Evolutionary conservation across 2,113 vertebrate species (phyloP), one percentile per base, ranked within the genome.

Genomic region (Mola mola): DNA sequence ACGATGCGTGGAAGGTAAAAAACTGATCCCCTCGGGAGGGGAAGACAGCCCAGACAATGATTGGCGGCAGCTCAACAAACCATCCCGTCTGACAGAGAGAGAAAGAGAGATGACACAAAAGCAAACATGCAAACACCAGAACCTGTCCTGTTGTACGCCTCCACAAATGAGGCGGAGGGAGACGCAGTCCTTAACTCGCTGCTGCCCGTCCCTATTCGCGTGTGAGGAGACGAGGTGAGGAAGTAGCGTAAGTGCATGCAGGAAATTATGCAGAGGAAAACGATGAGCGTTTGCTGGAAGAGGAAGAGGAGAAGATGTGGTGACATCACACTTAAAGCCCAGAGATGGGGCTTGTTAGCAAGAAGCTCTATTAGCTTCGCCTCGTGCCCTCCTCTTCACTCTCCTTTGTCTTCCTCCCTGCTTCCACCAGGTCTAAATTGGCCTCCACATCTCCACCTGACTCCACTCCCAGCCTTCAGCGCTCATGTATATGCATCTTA

Each of bases 301-400:
- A 58, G 59, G 42, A 57, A 40, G 46, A 43, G 66, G 44, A 42
- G 72, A 66, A 76, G 79, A 90, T 76, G 86, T 82, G 87, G 91
- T 92, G 92, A 88, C 89, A 85, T 89, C 15, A 78, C 10, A 79
- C 86, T 75, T 82, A 84, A 87, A 86, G 83, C 84, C 74, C 82
- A 84, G 92, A 86, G 81, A 89, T 89, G 93, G 93, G 92, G 95
- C 96, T 98, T 96, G 95, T 98, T 98, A 98, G 93, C 67, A 57
- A 68, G 71, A 58, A 62, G 75, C 75, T 85, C 82, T 75, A 88
- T 90, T 88, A 89, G 80, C 49, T 73, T 80, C 15, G 52, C 75
- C 83, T 72, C 66, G 48, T 81, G 66, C 61, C 67, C 63, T 57
- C 63, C 62, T 61, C 81, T 71, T 46, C 77, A 6, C 75, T 79